Evolutionary conservation across 64 coral and sea anemone species (phyloP), one percentile per base, ranked within the genome.

Genomic region (Stichodactyla helianthus): DNA sequence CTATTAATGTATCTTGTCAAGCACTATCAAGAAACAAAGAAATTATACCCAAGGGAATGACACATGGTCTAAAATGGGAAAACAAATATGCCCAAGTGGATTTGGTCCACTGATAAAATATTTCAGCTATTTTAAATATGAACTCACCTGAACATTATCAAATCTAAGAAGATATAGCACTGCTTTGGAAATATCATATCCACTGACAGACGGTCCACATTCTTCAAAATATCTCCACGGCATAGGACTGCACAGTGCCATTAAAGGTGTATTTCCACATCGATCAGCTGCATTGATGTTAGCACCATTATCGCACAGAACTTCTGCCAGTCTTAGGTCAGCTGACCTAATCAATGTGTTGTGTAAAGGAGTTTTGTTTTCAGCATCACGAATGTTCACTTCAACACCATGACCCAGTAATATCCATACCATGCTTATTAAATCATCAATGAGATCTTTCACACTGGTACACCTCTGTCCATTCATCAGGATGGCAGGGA

Each of bases 201-300:
- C 80, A 51, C 85, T 79, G 44, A 85, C 81, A 28, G 79, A 87
- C 51, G 94, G 94, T 50, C 94, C 94, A 81, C 88, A 89, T 26
- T 93, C 94, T 26, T 83, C 79, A 84, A 88, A 87, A 86, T 93
- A 80, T 7, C 91, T 83, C 94, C 94, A 96, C 10, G 94, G 94
- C 53, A 96, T 62, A 71, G 91, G 94, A 61, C 91, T 88, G 53
- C 94, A 90, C 35, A 96, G 50, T 19, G 94, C 86, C 94, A 96
- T 96, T 18, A 96, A 78, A 2, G 94, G 94, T 31, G 94, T 96
- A 77, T 96, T 96, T 15, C 94, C 94, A 79, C 86, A 89, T 20
- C 91, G 87, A 70, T 96, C 94, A 56, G 63, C 67, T 2, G 94
- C 94, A 87, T 85, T 93, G 77, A 96, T 79, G 85, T 96, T 90